These are phyloP conservation scores for Lycodopsis pacificus DNA, from an alignment of 2,797 vertebrate genomes.

Conservation along the genomic window DNA sequence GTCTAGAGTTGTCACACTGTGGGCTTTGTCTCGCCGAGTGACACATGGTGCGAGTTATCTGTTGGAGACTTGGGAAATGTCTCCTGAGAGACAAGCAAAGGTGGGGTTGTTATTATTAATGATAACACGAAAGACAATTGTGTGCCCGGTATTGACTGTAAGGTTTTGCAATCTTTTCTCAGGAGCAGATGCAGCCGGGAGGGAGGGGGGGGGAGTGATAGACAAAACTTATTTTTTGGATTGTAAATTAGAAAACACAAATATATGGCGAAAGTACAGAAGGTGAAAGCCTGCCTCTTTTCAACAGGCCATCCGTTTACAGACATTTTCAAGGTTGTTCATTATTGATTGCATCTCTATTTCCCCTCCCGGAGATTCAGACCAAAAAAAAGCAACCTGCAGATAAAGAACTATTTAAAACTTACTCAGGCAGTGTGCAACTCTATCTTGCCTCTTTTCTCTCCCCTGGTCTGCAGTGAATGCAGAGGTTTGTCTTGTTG, in stretches of 20 bases:
- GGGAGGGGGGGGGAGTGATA: slow-evolving; percentile 28
- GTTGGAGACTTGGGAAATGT: slow-evolving; percentile 65
- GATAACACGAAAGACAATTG: slow-evolving; percentile 79
- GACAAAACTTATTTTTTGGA: slow-evolving; percentile 61
- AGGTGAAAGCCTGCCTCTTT: slow-evolving; percentile 76
- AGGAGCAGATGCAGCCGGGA: slow-evolving; percentile 48
- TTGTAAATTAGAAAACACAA: slow-evolving; percentile 80
- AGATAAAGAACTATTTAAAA: slow-evolving; percentile 84
- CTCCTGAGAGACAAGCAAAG: slow-evolving; percentile 70
- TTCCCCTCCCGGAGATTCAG: slow-evolving; percentile 68
- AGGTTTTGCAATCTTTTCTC: slow-evolving; percentile 64
- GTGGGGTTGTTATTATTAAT: slow-evolving; percentile 64
- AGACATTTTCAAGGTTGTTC: slow-evolving; percentile 82
- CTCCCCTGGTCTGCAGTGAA: slow-evolving; percentile 63
- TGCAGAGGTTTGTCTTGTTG: slow-evolving; percentile 63
- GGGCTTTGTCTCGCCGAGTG: slow-evolving; percentile 68
- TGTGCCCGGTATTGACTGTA: slow-evolving; percentile 67
- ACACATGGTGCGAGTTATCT: slow-evolving; percentile 74
- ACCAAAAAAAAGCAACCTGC: slow-evolving; percentile 55
- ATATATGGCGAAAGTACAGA: slow-evolving; percentile 67
- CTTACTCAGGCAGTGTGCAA: slow-evolving; percentile 63
- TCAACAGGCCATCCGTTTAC: slow-evolving; percentile 84
- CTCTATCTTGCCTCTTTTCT: slow-evolving; percentile 71
- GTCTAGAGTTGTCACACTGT: slow-evolving; percentile 71
- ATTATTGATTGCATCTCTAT: slow-evolving; percentile 86